phyloP scores from a whole-genome alignment of 1,140 invertebrate species.

The Zaprionus tsacasi region DNA sequence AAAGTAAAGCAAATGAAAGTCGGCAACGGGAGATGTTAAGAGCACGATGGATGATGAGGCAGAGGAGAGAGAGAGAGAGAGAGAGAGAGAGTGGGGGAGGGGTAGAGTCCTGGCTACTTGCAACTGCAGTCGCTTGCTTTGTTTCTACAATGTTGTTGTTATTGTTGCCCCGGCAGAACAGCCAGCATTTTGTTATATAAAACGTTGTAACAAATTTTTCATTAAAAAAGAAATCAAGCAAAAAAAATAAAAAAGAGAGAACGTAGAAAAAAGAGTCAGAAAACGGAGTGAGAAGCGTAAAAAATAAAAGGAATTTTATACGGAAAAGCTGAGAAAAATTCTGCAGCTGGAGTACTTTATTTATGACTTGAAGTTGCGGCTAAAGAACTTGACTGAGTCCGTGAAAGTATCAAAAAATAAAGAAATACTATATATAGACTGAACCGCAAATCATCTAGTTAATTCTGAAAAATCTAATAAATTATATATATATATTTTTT shows the following conservation, averaged over 20 bases:
- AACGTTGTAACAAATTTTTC: conserved; percentile 79
- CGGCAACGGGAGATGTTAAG: conserved; percentile 58
- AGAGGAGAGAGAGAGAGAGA: not conserved
- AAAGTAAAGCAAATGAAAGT: conserved; percentile 78
- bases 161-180: conserved; percentile 41
- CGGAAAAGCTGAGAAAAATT: conserved; percentile 26
- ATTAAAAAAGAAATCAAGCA: conserved; percentile 81
- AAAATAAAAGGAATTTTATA: conserved; percentile 21
- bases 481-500: not conserved
- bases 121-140: conserved; percentile 50
- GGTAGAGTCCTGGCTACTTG: conserved; percentile 1
- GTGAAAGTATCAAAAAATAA: not conserved
- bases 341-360: conserved; percentile 41
- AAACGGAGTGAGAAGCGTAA: conserved; percentile 58
- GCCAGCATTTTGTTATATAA: conserved; percentile 80
- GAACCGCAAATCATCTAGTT: too few relatives aligned
- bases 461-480: not conserved
- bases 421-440: not conserved
- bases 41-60: conserved; percentile 19
- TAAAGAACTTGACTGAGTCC: conserved; percentile 22
- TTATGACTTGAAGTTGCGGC: conserved; percentile 40
- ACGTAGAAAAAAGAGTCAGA: conserved; percentile 40
- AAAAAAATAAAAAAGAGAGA: conserved; percentile 35
- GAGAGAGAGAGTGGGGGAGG: not conserved
- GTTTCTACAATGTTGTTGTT: conserved; percentile 74